Evolutionary conservation across 2,113 vertebrate genomes (phyloP).

Genomic region (Oncorhynchus keta): DNA sequence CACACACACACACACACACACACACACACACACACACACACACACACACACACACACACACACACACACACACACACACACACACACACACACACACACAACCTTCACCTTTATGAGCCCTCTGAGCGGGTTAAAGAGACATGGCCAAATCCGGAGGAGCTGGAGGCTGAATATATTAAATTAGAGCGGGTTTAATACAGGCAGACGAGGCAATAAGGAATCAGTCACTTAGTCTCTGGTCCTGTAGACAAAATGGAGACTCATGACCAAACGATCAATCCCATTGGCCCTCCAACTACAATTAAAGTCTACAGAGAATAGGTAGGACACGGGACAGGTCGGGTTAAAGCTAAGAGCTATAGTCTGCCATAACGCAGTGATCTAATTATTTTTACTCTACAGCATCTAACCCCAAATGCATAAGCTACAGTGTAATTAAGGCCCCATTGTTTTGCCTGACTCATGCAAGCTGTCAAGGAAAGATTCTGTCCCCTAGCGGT

Average conservation of each 20-base stretch:
- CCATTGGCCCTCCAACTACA: not conserved
- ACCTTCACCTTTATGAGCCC: constrained; percentile 54
- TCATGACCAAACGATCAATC: not conserved
- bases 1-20: not conserved
- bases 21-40: constrained; percentile 13
- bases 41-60: constrained; percentile 15
- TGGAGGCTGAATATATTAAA: not conserved
- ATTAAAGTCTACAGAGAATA: not conserved
- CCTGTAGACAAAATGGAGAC: not conserved
- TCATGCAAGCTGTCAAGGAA: too few relatives aligned
- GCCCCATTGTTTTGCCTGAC: too few relatives aligned
- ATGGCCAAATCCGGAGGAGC: constrained; percentile 47
- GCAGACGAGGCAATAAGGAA: not conserved
- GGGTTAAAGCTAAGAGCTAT: not conserved
- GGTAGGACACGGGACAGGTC: not conserved
- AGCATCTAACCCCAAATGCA: not conserved
- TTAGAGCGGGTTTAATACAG: not conserved
- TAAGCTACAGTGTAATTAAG: not conserved
- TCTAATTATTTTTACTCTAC: not conserved
- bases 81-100: not conserved
- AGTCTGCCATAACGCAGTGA: not conserved
- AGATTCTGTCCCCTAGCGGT: not conserved
- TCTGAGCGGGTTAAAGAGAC: constrained; percentile 48
- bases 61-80: too few relatives aligned
- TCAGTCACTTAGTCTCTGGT: not conserved